phyloP scores from a whole-genome alignment of 2,797 vertebrate genomes.

The Micrastur ruficollis region DNA sequence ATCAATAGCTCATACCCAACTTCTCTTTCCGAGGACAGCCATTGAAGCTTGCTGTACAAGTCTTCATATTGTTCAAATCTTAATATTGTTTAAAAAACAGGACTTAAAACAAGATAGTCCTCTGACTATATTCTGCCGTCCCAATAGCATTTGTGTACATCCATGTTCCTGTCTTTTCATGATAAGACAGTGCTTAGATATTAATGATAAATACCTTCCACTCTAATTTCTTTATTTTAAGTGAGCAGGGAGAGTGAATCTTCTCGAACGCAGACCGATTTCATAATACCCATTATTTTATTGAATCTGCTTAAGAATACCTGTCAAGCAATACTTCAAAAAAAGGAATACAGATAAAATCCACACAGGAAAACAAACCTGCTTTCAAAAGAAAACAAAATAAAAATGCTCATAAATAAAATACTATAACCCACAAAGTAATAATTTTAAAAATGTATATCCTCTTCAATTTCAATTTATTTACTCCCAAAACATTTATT shows the following conservation, averaged over 20 bases:
- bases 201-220: background rate
- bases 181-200: background rate
- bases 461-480: background rate
- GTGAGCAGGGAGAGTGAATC: background rate
- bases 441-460: accelerated
- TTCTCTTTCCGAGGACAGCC: background rate
- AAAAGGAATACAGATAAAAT: background rate
- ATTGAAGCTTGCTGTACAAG: background rate
- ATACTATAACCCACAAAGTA: background rate
- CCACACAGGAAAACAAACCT: background rate
- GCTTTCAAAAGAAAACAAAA: background rate
- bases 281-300: background rate
- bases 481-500: background rate
- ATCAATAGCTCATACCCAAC: background rate
- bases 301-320: background rate
- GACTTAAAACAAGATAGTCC: background rate
- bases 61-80: background rate
- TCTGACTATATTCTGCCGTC: background rate
- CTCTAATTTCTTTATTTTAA: background rate
- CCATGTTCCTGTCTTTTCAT: background rate
- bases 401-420: background rate
- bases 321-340: background rate
- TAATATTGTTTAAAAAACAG: background rate
- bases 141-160: accelerated
- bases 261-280: background rate